Conservation (phyloP, 1,140 invertebrate species). For the Tetragnatha versicolor region DNA sequence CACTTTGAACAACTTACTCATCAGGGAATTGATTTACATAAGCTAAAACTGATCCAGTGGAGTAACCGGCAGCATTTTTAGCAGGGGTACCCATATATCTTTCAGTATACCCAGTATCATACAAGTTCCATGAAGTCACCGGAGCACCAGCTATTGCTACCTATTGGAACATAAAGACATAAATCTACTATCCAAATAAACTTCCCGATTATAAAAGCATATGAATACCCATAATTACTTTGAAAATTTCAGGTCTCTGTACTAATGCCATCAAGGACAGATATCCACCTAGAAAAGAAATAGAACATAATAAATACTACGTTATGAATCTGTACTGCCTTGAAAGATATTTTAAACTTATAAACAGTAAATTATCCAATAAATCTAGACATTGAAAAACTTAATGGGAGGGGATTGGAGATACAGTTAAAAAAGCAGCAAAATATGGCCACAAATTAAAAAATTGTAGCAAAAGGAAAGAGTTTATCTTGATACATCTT, state of each 20-base stretch:
- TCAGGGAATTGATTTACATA: conserved; percentile 88
- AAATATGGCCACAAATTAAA: too few species aligned
- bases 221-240: too few species aligned
- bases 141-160: conserved; percentile 88
- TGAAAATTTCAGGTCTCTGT: conserved; percentile 67
- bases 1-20: conserved; percentile 71
- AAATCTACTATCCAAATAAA: neutral
- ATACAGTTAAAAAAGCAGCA: too few species aligned
- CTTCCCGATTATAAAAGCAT: too few species aligned
- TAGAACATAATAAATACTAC: neutral
- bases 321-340: neutral
- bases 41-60: conserved; percentile 77
- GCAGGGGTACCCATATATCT: conserved; percentile 95
- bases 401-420: too few species aligned
- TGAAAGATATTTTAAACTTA: neutral
- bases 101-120: conserved; percentile 96
- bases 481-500: too few species aligned
- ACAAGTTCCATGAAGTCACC: conserved; percentile 94
- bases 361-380: neutral
- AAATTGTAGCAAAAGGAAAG: too few species aligned
- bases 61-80: conserved; percentile 79
- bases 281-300: conserved; percentile 65
- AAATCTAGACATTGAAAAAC: too few species aligned
- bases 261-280: conserved; percentile 67
- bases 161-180: conserved; percentile 3